These are phyloP conservation scores for Cephus runcator DNA, from an alignment of 2,888 invertebrate species.

Conservation along the genomic window DNA sequence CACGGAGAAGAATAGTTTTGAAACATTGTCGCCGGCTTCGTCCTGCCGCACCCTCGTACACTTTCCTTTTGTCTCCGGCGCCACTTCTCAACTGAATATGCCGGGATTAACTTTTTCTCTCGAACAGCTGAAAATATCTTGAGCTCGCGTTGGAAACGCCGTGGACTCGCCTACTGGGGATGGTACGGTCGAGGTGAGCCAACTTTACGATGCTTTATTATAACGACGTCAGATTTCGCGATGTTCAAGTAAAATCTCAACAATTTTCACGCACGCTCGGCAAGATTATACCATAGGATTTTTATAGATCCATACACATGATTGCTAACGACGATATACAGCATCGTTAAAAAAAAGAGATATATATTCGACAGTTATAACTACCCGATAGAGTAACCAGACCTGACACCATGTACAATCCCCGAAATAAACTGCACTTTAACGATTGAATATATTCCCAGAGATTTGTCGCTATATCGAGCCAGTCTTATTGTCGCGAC, in stretches of 20 bases:
- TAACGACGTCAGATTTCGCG: neutral
- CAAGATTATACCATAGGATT: neutral
- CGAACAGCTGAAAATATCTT: constrained; percentile 11
- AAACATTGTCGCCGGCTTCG: constrained; percentile 25
- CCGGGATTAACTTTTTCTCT: constrained; percentile 23
- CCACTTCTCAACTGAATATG: constrained; percentile 37
- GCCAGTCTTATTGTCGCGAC: neutral
- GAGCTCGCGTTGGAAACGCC: neutral
- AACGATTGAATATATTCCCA: neutral
- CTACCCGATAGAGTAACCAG: too few relatives aligned
- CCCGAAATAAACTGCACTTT: neutral
- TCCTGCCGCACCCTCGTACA: constrained; percentile 4
- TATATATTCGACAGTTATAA: too few relatives aligned
- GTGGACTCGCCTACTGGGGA: too few relatives aligned
- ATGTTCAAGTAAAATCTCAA: neutral
- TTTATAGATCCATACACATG: neutral
- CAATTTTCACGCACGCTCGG: neutral
- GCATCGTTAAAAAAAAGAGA: too few relatives aligned
- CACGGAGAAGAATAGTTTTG: constrained; percentile 32
- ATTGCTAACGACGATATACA: neutral
- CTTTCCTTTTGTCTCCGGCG: constrained; percentile 20
- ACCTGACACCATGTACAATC: too few relatives aligned
- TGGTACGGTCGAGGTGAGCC: neutral
- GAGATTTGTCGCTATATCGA: neutral
- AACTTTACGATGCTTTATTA: neutral